These are phyloP conservation scores for Phthorimaea operculella DNA, from an alignment of 1,140 invertebrate species.

Conservation along the genomic window DNA sequence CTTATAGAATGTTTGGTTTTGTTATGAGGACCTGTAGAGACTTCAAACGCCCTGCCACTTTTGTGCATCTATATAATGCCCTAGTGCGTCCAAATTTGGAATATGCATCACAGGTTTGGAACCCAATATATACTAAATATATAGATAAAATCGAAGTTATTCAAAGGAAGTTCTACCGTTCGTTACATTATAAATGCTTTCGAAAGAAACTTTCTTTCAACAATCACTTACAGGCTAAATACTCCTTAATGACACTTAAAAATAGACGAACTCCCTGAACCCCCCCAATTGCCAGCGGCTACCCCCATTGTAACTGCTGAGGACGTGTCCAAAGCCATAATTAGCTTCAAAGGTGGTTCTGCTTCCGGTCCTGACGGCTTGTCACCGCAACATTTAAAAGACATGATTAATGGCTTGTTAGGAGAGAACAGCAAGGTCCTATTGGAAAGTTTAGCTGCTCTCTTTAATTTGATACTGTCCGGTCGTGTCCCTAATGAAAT, in stretches of 20 bases:
- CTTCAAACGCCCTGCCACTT: conserved; percentile 14
- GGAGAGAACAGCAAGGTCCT: too few species aligned
- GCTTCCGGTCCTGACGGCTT: too few species aligned
- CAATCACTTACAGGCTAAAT: not conserved
- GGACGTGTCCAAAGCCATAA: too few species aligned
- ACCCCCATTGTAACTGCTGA: too few species aligned
- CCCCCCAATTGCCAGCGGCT: too few species aligned
- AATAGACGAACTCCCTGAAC: not conserved
- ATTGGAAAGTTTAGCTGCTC: too few species aligned
- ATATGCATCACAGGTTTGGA: conserved; percentile 22
- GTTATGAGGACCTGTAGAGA: conserved; percentile 14
- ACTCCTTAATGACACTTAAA: not conserved
- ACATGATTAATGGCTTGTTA: too few species aligned
- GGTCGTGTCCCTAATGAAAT: too few species aligned
- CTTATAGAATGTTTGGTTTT: conserved; percentile 20
- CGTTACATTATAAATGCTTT: conserved; percentile 13
- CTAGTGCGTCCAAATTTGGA: conserved; percentile 20
- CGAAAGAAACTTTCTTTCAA: not conserved
- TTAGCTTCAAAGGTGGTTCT: too few species aligned
- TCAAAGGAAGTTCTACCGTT: conserved; percentile 13
- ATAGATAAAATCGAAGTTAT: conserved; percentile 13
- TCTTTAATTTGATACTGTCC: too few species aligned
- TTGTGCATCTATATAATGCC: conserved; percentile 9
- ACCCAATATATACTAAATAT: conserved; percentile 20
- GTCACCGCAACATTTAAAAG: too few species aligned